Base-by-base conservation (phyloP, 2,888 invertebrate genomes). In the Oscheius sp. region DNA sequence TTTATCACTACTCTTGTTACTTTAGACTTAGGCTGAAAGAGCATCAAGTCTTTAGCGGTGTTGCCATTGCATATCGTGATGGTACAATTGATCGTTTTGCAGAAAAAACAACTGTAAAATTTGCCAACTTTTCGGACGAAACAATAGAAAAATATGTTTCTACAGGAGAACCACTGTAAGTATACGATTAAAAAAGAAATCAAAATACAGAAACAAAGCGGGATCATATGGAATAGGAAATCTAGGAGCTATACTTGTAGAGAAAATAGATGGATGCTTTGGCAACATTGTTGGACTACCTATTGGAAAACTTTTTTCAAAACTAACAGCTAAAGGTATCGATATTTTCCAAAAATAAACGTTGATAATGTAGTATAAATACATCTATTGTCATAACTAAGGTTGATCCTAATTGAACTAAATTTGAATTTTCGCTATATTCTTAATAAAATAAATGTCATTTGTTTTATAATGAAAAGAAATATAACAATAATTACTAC, bases 141-240 rank as follows among this genome's bases (percentile, higher is more conserved):
- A 91, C 94, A 83, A 93, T 97, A 73, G 87, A 90, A 70, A 90
- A 90, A 0, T 97, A 97, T 86, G 91, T 96, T 32, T 91, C 91
- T 72, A 92, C 94, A 1, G 92, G 92, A 57, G 94, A 96, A 88
- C 93, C 95, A 2, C 90, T 95, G 94, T 95, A 81, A 85, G 87
- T 66, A 22, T 47, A 51, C 12, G 36, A 54, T 8, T 24, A 36
- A 24, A 30, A 22, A 54, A 20, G 12, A 44, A 28, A 4, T 14
- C 22, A 24, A 12, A 38, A 84, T 86, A 22, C 81, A 88, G 88
- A 83, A 88, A 88, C 74, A 88, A 88, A 88, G 95, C 95, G 5
- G 95, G 95, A n/a, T 92, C 91, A 0, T 95, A 94, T 87, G 94
- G 93, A 1, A 92, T 94, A 62, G 93, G 94, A 87, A 93, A 92